Percentiles rank a stretch among this genome's conserved stretches.
These are phyloP conservation scores for Agrenia bidenticulata DNA, from an alignment of 2,888 invertebrate species.

Conservation along the genomic window DNA sequence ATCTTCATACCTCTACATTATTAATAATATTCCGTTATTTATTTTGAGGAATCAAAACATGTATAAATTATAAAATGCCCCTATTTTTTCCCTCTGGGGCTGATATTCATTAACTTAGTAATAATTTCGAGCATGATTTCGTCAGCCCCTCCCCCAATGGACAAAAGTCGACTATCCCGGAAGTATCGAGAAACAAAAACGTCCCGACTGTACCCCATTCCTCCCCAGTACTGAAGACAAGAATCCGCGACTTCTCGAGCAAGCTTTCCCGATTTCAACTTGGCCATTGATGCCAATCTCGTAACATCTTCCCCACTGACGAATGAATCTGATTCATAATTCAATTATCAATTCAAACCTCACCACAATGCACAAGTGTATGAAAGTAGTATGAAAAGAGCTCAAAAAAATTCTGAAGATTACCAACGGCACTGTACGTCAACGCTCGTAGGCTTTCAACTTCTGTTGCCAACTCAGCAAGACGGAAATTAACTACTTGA, in stretches of 20 bases:
- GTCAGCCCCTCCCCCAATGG: constrained; percentile 63
- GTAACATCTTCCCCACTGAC: constrained; percentile 57
- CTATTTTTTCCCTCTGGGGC: constrained; percentile 53
- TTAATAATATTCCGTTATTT: too few species aligned
- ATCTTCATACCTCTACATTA: too few species aligned
- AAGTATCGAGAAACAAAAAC: constrained; percentile 55
- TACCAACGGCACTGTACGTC: constrained; percentile 58
- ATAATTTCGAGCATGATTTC: constrained; percentile 63
- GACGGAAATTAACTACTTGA: constrained; percentile 59
- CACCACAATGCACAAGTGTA: too few species aligned
- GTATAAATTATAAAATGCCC: too few species aligned
- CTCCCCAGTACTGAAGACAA: constrained; percentile 64
- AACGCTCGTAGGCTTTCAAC: constrained; percentile 59
- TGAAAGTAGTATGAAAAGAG: too few species aligned
- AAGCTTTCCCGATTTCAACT: constrained; percentile 61
- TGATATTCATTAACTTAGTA: constrained; percentile 60
- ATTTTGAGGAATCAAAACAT: too few species aligned
- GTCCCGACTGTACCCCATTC: constrained; percentile 62
- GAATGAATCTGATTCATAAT: constrained; percentile 32
- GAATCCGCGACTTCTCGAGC: constrained; percentile 59
- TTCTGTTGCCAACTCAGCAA: constrained; percentile 62
- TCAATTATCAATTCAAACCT: background rate
- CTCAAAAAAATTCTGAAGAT: background rate
- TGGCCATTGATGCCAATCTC: constrained; percentile 61
- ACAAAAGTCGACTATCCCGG: constrained; percentile 59